Percentiles rank a stretch among this genome's conserved stretches.
phyloP scores from a whole-genome alignment of 2,113 vertebrate species.

The Azemiops feae region DNA sequence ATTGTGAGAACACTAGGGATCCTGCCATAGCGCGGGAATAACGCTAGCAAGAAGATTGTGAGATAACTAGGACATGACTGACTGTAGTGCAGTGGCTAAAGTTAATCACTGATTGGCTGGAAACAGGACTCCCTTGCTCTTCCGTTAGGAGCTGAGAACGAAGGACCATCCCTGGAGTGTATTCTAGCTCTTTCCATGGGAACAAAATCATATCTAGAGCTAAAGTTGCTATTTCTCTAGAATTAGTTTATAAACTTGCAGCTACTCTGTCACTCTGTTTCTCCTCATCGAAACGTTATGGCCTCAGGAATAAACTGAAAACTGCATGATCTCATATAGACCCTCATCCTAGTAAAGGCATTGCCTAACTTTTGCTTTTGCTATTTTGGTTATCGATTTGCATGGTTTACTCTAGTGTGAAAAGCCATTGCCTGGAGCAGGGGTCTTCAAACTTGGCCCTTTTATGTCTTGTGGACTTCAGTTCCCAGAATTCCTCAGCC shows the following conservation, averaged over 20 bases:
- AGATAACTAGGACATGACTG: neutral
- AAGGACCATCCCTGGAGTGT: neutral
- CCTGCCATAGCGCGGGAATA: neutral
- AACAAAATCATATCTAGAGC: neutral
- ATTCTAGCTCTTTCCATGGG: neutral
- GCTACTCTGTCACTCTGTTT: neutral
- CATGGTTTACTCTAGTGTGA: neutral
- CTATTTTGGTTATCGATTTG: neutral
- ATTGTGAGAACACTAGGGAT: neutral
- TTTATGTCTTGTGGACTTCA: too few species aligned
- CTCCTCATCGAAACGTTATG: neutral
- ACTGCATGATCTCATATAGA: neutral
- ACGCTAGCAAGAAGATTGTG: neutral
- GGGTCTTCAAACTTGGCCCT: too few species aligned
- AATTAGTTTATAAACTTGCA: neutral
- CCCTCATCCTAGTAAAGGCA: neutral
- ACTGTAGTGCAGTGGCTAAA: neutral
- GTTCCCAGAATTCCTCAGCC: too few species aligned
- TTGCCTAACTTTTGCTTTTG: neutral
- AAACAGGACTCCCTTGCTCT: neutral
- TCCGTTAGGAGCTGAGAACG: neutral
- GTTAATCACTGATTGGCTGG: neutral
- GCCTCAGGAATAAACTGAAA: neutral
- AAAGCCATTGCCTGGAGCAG: too few species aligned
- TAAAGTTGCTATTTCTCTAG: neutral